These are phyloP conservation scores for Zaprionus taronus DNA, from an alignment of 1,140 invertebrate species.

Conservation along the genomic window DNA sequence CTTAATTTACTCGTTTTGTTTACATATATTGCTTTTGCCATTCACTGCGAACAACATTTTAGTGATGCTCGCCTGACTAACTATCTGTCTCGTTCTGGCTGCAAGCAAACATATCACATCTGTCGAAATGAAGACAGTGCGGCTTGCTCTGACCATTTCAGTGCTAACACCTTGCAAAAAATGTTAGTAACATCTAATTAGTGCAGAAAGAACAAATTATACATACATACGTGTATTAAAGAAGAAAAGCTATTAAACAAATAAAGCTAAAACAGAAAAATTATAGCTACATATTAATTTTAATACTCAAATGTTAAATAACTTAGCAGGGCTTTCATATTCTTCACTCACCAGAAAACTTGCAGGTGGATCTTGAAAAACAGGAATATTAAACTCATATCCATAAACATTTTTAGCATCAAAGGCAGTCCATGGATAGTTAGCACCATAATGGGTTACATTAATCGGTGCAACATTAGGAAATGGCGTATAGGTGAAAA, in stretches of 20 bases:
- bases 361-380: conserved; percentile 50
- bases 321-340: not conserved
- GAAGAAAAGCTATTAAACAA: too few relatives aligned
- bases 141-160: not conserved
- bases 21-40: not conserved
- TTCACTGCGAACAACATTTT: not conserved
- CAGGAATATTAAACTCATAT: conserved; percentile 42
- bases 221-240: not conserved
- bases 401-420: conserved; percentile 21
- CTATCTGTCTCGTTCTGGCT: not conserved
- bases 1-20: not conserved
- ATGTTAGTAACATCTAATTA: not conserved
- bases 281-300: too few relatives aligned
- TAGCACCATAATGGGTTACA: conserved; percentile 21
- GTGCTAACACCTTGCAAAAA: not conserved
- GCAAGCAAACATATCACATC: not conserved
- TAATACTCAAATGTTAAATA: not conserved
- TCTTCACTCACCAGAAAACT: conserved; percentile 47
- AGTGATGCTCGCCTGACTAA: not conserved
- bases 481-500: conserved; percentile 55
- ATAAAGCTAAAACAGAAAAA: too few relatives aligned
- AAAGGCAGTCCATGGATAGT: conserved; percentile 20
- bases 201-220: not conserved
- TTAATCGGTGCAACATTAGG: conserved; percentile 37
- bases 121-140: not conserved